Percentiles rank a stretch among this genome's conserved stretches.
Conservation (phyloP, 2,113 vertebrate species). For the Rhinopomastus cyanomelas region DNA sequence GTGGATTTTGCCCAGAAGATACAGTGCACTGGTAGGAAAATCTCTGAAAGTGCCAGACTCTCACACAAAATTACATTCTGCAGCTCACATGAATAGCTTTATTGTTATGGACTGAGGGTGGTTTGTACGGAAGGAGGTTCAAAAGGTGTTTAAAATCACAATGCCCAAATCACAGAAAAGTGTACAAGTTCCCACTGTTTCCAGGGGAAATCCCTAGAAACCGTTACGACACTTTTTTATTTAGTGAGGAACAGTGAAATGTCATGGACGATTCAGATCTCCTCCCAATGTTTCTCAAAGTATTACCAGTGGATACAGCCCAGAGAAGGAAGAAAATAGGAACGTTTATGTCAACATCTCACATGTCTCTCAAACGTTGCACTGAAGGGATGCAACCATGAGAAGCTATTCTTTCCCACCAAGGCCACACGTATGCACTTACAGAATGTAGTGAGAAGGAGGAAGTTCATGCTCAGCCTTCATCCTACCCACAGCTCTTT, state of each 20-base stretch:
- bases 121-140: not conserved
- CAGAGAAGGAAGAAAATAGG: not conserved
- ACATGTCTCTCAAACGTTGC: not conserved
- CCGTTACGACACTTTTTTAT: not conserved
- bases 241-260: not conserved
- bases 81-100: not conserved
- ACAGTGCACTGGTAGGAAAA: not conserved
- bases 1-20: not conserved
- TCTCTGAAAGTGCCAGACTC: not conserved
- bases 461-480: not conserved
- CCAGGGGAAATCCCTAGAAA: not conserved
- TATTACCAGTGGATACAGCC: not conserved
- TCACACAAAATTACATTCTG: not conserved
- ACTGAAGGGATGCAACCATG: not conserved
- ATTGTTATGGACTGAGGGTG: not conserved
- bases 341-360: not conserved
- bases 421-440: not conserved
- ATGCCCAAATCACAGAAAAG: not conserved
- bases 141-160: not conserved
- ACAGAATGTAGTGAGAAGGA: not conserved
- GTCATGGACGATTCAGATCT: not conserved
- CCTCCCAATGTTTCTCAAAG: not conserved
- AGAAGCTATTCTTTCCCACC: not conserved
- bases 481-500: not conserved
- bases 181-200: not conserved